Evolutionary conservation across 2,113 vertebrate genomes (phyloP).

Genomic region (Rhadina sibilatrix): DNA sequence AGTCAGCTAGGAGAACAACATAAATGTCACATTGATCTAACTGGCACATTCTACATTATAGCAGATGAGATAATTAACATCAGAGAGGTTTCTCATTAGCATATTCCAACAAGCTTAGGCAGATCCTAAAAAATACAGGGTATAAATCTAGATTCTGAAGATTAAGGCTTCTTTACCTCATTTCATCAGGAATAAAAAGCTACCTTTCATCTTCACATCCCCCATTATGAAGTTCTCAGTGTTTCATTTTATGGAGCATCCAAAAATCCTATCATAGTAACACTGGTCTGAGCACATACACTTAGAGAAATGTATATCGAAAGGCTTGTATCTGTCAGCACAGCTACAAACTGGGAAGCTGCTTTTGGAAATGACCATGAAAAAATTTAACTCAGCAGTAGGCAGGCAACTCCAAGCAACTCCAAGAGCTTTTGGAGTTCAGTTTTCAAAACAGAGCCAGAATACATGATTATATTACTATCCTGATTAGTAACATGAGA

Average conservation of each 20-base stretch:
- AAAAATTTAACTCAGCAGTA: neutral
- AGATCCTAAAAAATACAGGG: neutral
- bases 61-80: neutral
- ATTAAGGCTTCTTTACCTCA: neutral
- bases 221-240: neutral
- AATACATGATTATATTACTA: neutral
- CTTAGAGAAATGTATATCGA: neutral
- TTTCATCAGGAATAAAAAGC: neutral
- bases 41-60: neutral
- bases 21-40: neutral
- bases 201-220: neutral
- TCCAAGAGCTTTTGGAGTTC: neutral
- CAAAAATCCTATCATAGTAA: neutral
- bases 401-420: neutral
- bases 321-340: neutral
- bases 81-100: neutral
- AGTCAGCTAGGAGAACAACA: neutral
- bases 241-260: neutral
- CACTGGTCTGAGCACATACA: neutral
- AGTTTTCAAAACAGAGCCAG: neutral
- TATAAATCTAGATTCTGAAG: neutral
- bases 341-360: neutral
- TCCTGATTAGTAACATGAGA: neutral
- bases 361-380: neutral
- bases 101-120: neutral